Percentiles rank a stretch among this genome's conserved stretches.
These are phyloP conservation scores for Oxytorus armatus DNA, from an alignment of 2,888 invertebrate species.

Conservation along the genomic window DNA sequence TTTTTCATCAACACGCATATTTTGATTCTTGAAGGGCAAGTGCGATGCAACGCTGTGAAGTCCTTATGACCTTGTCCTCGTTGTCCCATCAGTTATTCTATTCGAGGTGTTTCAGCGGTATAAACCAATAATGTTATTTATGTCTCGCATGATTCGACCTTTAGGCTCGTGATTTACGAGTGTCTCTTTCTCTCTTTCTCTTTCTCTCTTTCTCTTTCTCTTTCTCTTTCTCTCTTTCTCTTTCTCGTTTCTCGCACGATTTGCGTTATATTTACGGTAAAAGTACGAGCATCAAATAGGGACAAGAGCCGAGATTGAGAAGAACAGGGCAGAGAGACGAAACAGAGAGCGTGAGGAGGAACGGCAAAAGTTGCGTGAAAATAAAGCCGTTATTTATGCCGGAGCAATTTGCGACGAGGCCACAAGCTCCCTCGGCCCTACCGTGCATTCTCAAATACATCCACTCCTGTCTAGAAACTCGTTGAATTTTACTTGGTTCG, in stretches of 20 bases:
- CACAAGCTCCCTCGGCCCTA: slow-evolving; percentile 10
- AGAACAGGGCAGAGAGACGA: slow-evolving; percentile 10
- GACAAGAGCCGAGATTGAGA: slow-evolving; percentile 23
- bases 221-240: slow-evolving; percentile 20
- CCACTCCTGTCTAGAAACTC: slow-evolving; percentile 25
- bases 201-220: slow-evolving; percentile 25
- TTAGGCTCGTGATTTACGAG: slow-evolving; percentile 79
- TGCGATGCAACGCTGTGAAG: slow-evolving; percentile 59
- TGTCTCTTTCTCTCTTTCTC: slow-evolving; percentile 18
- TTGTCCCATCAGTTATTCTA: slow-evolving; percentile 28
- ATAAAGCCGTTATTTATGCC: slow-evolving; percentile 78
- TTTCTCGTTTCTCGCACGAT: slow-evolving; percentile 46
- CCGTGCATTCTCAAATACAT: slow-evolving; percentile 15
- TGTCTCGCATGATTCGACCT: slow-evolving; percentile 80
- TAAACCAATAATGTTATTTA: slow-evolving; percentile 84
- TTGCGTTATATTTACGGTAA: slow-evolving; percentile 75
- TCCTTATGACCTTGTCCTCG: slow-evolving; percentile 41
- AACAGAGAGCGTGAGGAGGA: slow-evolving; percentile 18
- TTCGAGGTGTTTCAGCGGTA: slow-evolving; percentile 67
- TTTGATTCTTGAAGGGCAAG: slow-evolving; percentile 31
- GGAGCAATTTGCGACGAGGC: slow-evolving; percentile 65
- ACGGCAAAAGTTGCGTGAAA: slow-evolving; percentile 75
- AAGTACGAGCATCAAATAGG: slow-evolving; percentile 62
- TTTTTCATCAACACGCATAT: slow-evolving; percentile 23
- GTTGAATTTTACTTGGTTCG: slow-evolving; percentile 41